Evolutionary conservation across 1,140 invertebrate species (phyloP).

Genomic region (Goniozus legneri): DNA sequence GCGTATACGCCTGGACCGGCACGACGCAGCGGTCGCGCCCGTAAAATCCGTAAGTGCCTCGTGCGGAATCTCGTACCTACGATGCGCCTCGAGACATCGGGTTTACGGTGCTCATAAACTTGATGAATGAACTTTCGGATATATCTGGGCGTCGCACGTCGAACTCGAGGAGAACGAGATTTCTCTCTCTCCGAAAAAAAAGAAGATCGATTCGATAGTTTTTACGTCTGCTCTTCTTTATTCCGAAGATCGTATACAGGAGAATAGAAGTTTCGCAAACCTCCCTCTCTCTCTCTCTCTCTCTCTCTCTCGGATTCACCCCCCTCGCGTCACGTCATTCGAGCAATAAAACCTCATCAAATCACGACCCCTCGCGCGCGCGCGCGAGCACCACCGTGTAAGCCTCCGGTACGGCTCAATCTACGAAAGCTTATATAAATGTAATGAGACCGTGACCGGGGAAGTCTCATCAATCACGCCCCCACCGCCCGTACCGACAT

Average conservation of each 20-base stretch:
- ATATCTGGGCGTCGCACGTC: too few relatives aligned
- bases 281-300: neutral
- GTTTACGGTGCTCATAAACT: conserved; percentile 24
- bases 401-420: conserved; percentile 49
- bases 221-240: too few relatives aligned
- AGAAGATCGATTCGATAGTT: too few relatives aligned
- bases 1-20: conserved; percentile 28
- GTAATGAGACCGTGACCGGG: conserved; percentile 53
- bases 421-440: conserved; percentile 56
- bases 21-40: conserved; percentile 38
- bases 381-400: conserved; percentile 43
- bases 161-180: too few relatives aligned
- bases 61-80: conserved; percentile 33
- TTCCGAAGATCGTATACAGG: too few relatives aligned
- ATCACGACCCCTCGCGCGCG: conserved; percentile 50
- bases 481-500: conserved; percentile 23
- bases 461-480: conserved; percentile 53
- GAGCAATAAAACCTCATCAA: conserved; percentile 55
- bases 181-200: too few relatives aligned
- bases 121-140: conserved; percentile 36
- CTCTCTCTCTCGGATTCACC: neutral
- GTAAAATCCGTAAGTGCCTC: conserved; percentile 47
- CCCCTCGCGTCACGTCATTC: conserved; percentile 36
- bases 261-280: too few relatives aligned
- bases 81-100: conserved; percentile 16